These are phyloP conservation scores for Ctenochaetus hawaiiensis DNA, from an alignment of 2,797 vertebrate species.

Conservation along the genomic window DNA sequence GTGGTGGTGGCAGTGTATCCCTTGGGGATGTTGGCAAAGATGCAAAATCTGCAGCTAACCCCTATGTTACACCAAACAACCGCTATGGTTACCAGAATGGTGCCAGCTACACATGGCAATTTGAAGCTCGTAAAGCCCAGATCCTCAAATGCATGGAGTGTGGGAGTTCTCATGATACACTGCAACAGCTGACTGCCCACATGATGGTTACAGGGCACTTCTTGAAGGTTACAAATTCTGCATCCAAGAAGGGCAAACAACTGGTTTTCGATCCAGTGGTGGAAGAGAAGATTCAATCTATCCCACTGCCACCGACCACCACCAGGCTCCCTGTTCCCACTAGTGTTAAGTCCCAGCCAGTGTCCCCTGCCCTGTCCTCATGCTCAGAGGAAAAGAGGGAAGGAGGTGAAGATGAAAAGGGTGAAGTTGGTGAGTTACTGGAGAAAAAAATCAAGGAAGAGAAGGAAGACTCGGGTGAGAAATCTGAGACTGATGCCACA, in stretches of 20 bases:
- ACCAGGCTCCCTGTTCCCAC: slow-evolving; percentile 91
- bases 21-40: slow-evolving; percentile 91
- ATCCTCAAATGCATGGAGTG: slow-evolving; percentile 99
- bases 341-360: slow-evolving; percentile 92
- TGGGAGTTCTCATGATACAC: slow-evolving; percentile 97
- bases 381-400: slow-evolving; percentile 92
- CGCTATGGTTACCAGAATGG: slow-evolving; percentile 99
- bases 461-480: slow-evolving; percentile 89
- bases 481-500: slow-evolving; percentile 75
- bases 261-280: slow-evolving; percentile 95
- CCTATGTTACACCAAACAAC: slow-evolving; percentile 98
- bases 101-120: slow-evolving; percentile 99
- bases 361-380: slow-evolving; percentile 89
- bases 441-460: slow-evolving; percentile 97
- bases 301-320: slow-evolving; percentile 96
- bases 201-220: slow-evolving; percentile 99
- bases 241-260: slow-evolving; percentile 99
- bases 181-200: slow-evolving; percentile 99
- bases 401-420: slow-evolving; percentile 85
- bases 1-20: slow-evolving; percentile 78
- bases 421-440: slow-evolving; percentile 76
- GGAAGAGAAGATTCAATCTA: slow-evolving; percentile 98
- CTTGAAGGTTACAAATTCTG: slow-evolving; percentile 97
- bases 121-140: slow-evolving; percentile 98
- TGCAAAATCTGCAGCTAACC: slow-evolving; percentile 91